Conservation (phyloP, 2,888 invertebrate species). For the Rutpela maculata region DNA sequence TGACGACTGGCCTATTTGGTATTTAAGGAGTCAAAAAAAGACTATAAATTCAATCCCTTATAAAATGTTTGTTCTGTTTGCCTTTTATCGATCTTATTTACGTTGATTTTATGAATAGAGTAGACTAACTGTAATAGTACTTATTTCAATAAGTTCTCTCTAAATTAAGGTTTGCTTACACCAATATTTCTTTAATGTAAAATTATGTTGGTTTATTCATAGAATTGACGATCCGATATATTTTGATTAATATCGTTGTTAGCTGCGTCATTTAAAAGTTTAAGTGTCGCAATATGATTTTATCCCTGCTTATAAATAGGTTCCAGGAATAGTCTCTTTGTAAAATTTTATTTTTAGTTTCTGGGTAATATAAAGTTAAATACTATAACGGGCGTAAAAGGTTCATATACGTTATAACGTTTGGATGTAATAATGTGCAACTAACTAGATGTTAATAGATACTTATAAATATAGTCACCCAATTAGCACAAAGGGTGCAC, state of each 20-base stretch:
- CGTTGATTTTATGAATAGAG: too few species aligned
- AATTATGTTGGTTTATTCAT: too few species aligned
- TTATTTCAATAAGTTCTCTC: too few species aligned
- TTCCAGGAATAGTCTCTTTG: not conserved
- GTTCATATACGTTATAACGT: not conserved
- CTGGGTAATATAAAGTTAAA: not conserved
- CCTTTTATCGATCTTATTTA: too few species aligned
- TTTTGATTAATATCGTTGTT: not conserved
- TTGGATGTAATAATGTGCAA: constrained; percentile 24
- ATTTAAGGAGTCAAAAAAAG: too few species aligned
- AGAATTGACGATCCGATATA: not conserved
- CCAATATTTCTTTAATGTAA: too few species aligned
- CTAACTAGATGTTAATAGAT: constrained; percentile 9
- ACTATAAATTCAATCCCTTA: too few species aligned
- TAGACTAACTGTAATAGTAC: too few species aligned
- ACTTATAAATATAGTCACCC: constrained; percentile 38
- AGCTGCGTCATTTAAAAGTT: not conserved
- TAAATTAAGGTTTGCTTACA: too few species aligned
- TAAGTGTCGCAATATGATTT: constrained; percentile 1
- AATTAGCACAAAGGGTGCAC: constrained; percentile 41
- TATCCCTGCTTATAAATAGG: not conserved
- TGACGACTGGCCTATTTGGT: too few species aligned
- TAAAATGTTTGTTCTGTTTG: too few species aligned
- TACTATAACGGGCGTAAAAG: not conserved
- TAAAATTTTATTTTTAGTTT: constrained; percentile 7